Base-by-base conservation (phyloP, 2,113 vertebrate species). In the Colossoma macropomum region DNA sequence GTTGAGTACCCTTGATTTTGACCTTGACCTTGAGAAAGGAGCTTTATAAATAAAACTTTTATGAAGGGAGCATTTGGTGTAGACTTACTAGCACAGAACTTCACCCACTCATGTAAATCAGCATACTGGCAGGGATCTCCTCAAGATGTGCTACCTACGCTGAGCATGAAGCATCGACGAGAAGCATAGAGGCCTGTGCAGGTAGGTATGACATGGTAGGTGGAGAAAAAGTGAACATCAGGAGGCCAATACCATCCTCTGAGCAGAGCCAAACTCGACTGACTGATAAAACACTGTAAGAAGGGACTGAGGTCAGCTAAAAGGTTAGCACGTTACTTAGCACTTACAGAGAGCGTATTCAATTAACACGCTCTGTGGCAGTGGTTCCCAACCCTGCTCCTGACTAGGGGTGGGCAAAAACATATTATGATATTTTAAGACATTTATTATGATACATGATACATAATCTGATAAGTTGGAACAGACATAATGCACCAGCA, bases 121-220 rank as follows among this genome's bases (percentile, higher is more conserved):
- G 28, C 77, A 80, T 41, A 59, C 59, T 45, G 50, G 32, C 15
- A 41, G 28, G 66, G 66, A 70, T 70, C 32, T 80, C 77, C 69
- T 74, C 21, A 15, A 32, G 70, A 38, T 65, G 38, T 63, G 70
- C 60, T 63, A 63, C 34, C 71, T 27, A 73, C 50, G 8, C 59
- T 63, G 54, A 62, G 52, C 27, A 32, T 62, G 34, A 80, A n/a
- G 25, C 41, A 50, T 32, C 28, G 28, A 68, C 54, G 63, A 32
- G 27, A 23, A 34, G 7, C 45, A 41, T 17, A 25, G 50, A 41
- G 6, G 19, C 54, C 6, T 21, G 54, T 56, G 54, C 54, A 21
- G 21, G 21, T 1, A 8, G 21, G 54, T 56, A 23, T 15, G 17
- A 15, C 21, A 56, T 19, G 50, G 21, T 23, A 56, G 54, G 54